Conservation (phyloP, 2,113 vertebrate genomes). For the Vicugna pacos region DNA sequence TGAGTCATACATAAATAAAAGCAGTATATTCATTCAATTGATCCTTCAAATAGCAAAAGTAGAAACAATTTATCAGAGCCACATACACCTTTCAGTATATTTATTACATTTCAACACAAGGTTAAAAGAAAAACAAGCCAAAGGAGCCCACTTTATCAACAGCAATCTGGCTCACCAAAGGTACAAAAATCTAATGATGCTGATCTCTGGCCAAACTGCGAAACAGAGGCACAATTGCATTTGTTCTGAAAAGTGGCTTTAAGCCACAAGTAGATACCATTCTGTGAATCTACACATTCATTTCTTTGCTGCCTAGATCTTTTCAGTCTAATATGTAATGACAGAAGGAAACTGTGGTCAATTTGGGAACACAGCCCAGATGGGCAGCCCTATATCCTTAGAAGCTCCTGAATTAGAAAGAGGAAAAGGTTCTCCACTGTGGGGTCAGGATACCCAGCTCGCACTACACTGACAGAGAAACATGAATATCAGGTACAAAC, state of each 20-base stretch:
- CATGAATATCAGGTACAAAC: background rate
- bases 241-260: background rate
- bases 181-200: slow-evolving; percentile 3
- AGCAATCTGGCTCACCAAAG: background rate
- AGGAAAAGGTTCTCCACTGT: background rate
- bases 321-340: background rate
- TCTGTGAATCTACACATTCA: slow-evolving; percentile 1
- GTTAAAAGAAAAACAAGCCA: background rate
- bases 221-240: background rate
- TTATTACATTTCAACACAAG: background rate
- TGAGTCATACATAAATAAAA: background rate
- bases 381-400: background rate
- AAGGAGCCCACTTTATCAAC: background rate
- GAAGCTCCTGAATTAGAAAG: background rate
- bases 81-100: background rate
- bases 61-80: slow-evolving; percentile 16
- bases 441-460: background rate
- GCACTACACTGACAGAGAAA: background rate
- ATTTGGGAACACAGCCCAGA: background rate
- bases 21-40: background rate
- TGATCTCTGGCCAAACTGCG: background rate
- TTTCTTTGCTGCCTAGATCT: background rate
- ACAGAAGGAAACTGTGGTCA: background rate
- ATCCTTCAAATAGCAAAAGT: slow-evolving; percentile 30
- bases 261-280: background rate